Evolutionary conservation across 2,113 vertebrate genomes (phyloP).

Genomic region (Furnarius figulus): DNA sequence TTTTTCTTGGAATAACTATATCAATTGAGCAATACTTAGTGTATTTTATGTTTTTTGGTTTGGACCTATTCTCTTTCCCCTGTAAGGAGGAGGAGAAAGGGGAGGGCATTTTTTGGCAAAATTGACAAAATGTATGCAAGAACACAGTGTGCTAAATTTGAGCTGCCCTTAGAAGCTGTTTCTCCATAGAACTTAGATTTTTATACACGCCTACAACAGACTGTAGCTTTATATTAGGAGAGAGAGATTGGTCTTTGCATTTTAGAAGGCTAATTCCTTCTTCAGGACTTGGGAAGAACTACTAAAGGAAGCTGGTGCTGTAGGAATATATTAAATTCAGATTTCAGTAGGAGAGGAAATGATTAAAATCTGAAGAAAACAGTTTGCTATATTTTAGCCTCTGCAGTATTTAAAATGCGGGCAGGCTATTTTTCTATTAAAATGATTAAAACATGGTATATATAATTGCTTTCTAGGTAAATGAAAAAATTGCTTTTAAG

Average conservation of each 20-base stretch:
- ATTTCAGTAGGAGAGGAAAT: background rate
- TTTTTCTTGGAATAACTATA: background rate
- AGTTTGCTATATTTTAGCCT: background rate
- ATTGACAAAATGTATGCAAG: background rate
- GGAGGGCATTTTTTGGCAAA: background rate
- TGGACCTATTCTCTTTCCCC: background rate
- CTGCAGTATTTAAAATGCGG: background rate
- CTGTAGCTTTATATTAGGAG: background rate
- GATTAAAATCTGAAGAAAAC: background rate
- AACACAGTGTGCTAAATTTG: background rate
- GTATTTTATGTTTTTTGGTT: background rate
- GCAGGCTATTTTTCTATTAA: conserved; percentile 25
- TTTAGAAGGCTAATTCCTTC: background rate
- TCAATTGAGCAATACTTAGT: background rate
- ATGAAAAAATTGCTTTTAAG: conserved; percentile 4
- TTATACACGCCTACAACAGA: background rate
- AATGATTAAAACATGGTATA: background rate
- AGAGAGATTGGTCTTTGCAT: background rate
- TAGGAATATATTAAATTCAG: background rate
- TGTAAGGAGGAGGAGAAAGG: background rate
- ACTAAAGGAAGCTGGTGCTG: background rate
- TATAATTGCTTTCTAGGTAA: conserved; percentile 5
- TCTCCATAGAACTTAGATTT: background rate
- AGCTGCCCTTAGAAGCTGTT: background rate
- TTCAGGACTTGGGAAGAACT: background rate